Base-by-base conservation (phyloP, 2,888 invertebrate species). In the Drosophila borborema region DNA sequence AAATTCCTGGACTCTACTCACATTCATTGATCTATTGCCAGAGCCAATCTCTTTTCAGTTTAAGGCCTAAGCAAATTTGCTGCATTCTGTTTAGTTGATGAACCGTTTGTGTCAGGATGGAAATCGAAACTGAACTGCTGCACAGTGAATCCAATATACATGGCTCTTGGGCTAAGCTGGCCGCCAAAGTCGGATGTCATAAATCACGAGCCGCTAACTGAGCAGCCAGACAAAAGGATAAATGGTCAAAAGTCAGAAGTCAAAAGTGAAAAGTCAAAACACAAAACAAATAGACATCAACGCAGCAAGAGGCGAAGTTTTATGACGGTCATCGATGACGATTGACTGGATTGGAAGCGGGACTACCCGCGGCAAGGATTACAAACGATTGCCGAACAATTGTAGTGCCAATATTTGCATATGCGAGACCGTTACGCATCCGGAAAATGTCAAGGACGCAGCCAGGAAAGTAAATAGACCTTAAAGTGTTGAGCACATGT, bases 301-400 rank as follows among this genome's bases (percentile, higher is more conserved):
- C 73, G 65, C 64, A 71, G 73, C 49, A 62, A 77, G 72, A 55
- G 58, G 69, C 18, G 64, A 64, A 73, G 74, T 81, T 89, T 87
- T 89, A 89, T 87, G 86, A 84, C 79, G 77, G 78, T 74, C 80
- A 74, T 78, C 75, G 80, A 81, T 74, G 82, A 69, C 62, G 65
- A 80, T 87, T 80, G 85, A 82, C 78, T 64, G 67, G 69, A 40
- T 48, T 34, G 77, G 69, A 64, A 18, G 58, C 60, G 28, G 51
- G 74, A 77, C 85, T 81, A 72, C 88, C 84, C 80, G 75, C 51
- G 69, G 85, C 82, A 86, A 89, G 89, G 87, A 90, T 87, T 90
- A 89, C 89, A 89, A 90, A 89, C 90, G 89, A 89, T 89, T 89
- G 82, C 79, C 77, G 73, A 83, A 81, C 75, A 80, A 73, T 70